Conservation (phyloP, 2,888 invertebrate species). For the Candidula unifasciata region DNA sequence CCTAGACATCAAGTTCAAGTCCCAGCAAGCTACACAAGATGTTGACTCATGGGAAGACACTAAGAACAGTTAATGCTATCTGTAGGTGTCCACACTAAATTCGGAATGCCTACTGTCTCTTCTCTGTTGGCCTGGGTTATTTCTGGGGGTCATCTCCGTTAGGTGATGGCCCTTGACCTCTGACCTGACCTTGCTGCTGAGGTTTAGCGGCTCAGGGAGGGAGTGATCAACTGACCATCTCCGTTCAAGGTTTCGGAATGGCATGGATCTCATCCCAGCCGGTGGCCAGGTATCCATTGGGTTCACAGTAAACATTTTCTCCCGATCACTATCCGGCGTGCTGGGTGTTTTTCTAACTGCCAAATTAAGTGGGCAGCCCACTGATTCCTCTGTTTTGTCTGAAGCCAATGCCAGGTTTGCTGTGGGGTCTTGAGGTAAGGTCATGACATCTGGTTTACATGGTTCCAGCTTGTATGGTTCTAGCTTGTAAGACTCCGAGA, state of each 20-base stretch:
- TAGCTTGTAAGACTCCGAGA: background rate
- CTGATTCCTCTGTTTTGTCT: background rate
- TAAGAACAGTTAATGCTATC: slow-evolving; percentile 18
- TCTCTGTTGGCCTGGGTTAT: background rate
- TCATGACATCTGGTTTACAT: background rate
- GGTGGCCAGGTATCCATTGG: slow-evolving; percentile 46
- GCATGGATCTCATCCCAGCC: slow-evolving; percentile 14
- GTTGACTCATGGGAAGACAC: background rate
- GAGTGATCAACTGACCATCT: slow-evolving; percentile 46
- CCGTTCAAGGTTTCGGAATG: slow-evolving; percentile 4
- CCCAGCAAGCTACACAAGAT: no score
- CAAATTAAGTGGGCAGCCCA: slow-evolving; percentile 5
- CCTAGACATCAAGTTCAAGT: no score
- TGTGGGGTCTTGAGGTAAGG: background rate
- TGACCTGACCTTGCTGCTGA: background rate
- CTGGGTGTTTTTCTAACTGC: background rate
- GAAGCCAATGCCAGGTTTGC: slow-evolving; percentile 5
- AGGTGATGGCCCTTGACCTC: background rate
- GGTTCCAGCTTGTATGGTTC: background rate
- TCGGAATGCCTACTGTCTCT: slow-evolving; percentile 3
- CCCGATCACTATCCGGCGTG: background rate
- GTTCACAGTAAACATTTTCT: slow-evolving; percentile 5
- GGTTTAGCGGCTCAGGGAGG: slow-evolving; percentile 25
- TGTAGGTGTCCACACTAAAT: slow-evolving; percentile 14
- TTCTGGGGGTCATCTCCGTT: background rate